Evolutionary conservation across 2,797 vertebrate genomes (phyloP), one percentile per base, ranked within the genome.

Genomic region (Mus minutoides): DNA sequence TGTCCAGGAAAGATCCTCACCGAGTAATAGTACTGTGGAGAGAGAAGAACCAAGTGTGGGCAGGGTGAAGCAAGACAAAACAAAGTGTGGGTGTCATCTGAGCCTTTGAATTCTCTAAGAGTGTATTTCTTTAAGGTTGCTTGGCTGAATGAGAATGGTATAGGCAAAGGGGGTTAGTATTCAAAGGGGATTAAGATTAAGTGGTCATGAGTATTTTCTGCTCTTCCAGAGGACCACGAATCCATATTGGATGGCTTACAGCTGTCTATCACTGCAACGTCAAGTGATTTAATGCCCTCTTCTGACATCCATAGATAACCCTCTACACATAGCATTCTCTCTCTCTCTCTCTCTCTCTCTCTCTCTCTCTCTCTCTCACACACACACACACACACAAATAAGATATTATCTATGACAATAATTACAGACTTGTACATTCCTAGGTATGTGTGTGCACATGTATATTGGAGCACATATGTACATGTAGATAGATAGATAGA

Each of bases 1-100:
- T 99, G 99, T 80, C 99, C 99, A 19, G 99, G 99, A 95, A 99
- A 99, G 98, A 99, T 99, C 96, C 99, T 98, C 93, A 99, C 99
- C 0, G 99, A 99, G 96, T 99, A 99, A 97, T 99, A 99, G 93
- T 99, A 99, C 99, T 99, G 98, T 79, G 40, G 92, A 98, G 88
- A 96, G 0, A 97, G 77, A 12, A 75, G 71, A 54, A 64, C 2
- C 52, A 90, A 60, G 46, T 37, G 37, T 95, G 77, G 49, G 24
- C 17, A 92, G 75, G 52, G 43, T 37, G 75, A 84, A 56, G 52
- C 40, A 31, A 80, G 73, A 62, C 86, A 71, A 71, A 90, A 34
- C 76, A 84, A 92, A 16, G 13, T 16, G 13, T 56, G 46, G 43
- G 43, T 54, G 11, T 13, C 54, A 2, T 64, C 46, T 80, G 34